Conservation (phyloP, 2,888 invertebrate species). For the Caenorhabditis sp. region DNA sequence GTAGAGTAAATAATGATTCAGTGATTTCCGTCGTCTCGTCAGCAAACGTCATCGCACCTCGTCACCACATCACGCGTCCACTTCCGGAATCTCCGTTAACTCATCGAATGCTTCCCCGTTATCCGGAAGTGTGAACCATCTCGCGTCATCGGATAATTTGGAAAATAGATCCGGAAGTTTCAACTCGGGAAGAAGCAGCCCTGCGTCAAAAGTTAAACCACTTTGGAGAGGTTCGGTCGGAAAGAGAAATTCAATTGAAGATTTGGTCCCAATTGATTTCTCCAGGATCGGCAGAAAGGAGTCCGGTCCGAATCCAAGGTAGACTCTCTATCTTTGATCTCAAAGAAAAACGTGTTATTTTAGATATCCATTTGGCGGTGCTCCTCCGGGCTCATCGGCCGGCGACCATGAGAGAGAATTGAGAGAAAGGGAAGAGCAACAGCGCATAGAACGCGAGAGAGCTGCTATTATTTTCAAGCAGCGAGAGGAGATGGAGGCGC, state of each 20-base stretch:
- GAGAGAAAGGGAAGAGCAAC: slow-evolving; percentile 17
- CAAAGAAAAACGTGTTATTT: no score
- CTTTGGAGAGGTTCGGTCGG: neutral
- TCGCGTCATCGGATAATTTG: slow-evolving; percentile 38
- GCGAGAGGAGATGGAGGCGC: slow-evolving; percentile 6
- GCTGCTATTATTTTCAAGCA: slow-evolving; percentile 19
- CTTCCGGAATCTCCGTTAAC: slow-evolving; percentile 53
- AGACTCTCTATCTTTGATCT: no score
- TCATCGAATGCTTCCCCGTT: slow-evolving; percentile 52
- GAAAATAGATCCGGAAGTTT: slow-evolving; percentile 49
- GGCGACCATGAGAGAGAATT: slow-evolving; percentile 16
- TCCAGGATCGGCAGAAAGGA: slow-evolving; percentile 26
- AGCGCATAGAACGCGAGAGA: slow-evolving; percentile 19
- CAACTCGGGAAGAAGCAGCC: slow-evolving; percentile 50
- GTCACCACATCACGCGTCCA: slow-evolving; percentile 43
- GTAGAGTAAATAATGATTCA: slow-evolving; percentile 10
- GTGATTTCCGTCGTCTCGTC: slow-evolving; percentile 45
- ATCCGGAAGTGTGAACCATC: slow-evolving; percentile 29
- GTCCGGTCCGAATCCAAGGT: no score
- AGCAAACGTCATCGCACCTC: slow-evolving; percentile 49
- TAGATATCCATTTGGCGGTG: slow-evolving; percentile 32
- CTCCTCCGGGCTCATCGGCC: slow-evolving; percentile 10
- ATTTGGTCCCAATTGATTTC: slow-evolving; percentile 33
- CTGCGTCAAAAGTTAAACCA: slow-evolving; percentile 7
- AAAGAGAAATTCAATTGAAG: slow-evolving; percentile 19